Evolutionary conservation across 2,113 vertebrate species (phyloP).

Genomic region (Sphaerodactylus townsendi): DNA sequence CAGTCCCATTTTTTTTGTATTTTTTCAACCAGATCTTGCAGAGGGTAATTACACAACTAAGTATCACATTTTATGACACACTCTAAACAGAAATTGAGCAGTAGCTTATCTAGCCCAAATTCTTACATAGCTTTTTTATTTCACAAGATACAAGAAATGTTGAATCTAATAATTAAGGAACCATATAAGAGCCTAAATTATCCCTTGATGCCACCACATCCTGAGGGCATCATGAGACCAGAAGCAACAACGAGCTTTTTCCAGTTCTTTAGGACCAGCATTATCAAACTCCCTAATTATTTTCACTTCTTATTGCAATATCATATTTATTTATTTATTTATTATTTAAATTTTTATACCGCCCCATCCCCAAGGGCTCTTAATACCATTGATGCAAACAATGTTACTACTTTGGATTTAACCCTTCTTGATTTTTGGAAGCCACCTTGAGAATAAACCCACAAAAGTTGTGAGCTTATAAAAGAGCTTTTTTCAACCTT

Average conservation of each 20-base stretch:
- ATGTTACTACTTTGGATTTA: neutral
- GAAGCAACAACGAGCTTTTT: neutral
- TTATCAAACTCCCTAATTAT: constrained; percentile 2
- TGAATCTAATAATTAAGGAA: constrained; percentile 19
- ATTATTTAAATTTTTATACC: too few relatives aligned
- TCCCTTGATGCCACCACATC: neutral
- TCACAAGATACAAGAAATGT: constrained; percentile 22
- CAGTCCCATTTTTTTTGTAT: neutral
- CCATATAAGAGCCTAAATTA: neutral
- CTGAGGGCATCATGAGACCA: neutral
- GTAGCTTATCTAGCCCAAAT: neutral
- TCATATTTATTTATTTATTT: too few relatives aligned
- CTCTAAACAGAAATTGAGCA: neutral
- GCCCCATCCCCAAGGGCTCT: too few relatives aligned
- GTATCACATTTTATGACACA: neutral
- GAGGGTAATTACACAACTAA: neutral
- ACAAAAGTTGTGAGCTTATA: neutral
- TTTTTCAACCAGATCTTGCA: neutral
- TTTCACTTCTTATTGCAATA: neutral
- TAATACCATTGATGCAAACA: neutral
- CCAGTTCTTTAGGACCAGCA: neutral
- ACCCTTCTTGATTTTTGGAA: neutral
- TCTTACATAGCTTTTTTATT: neutral
- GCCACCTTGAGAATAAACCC: neutral
- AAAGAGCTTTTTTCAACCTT: too few relatives aligned